Evolutionary conservation across 2,888 invertebrate species (phyloP).

Genomic region (Oscheius sp.): DNA sequence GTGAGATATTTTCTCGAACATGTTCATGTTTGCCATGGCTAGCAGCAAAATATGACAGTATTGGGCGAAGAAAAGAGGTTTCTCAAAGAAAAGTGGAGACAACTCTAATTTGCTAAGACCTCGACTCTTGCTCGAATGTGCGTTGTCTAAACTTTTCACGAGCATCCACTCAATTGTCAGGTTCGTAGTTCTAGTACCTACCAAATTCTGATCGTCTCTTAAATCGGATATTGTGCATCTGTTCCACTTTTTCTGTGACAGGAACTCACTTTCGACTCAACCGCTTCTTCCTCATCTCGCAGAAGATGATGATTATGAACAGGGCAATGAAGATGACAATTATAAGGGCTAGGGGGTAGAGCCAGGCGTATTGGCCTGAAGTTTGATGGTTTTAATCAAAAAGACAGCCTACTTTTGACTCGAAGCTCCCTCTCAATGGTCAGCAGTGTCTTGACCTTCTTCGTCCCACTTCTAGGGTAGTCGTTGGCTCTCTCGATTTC

Average conservation of each 20-base stretch:
- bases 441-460: conserved; percentile 44
- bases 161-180: too few relatives aligned
- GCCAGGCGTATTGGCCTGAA: conserved; percentile 61
- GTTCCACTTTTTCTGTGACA: not conserved
- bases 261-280: conserved; percentile 24
- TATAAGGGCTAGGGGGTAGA: conserved; percentile 61
- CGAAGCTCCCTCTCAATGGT: conserved; percentile 53
- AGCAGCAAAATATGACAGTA: too few relatives aligned
- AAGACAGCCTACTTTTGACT: conserved; percentile 54
- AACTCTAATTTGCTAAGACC: too few relatives aligned
- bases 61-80: too few relatives aligned
- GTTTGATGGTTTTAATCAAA: not conserved
- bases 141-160: too few relatives aligned
- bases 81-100: too few relatives aligned
- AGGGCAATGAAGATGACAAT: conserved; percentile 52
- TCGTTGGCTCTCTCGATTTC: conserved; percentile 37
- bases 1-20: too few relatives aligned
- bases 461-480: conserved; percentile 35
- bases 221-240: too few relatives aligned
- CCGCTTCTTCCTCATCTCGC: conserved; percentile 49
- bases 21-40: too few relatives aligned
- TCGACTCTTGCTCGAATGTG: too few relatives aligned
- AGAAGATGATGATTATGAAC: conserved; percentile 56
- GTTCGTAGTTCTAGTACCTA: too few relatives aligned
- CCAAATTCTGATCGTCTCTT: too few relatives aligned